A percentile compares a stretch with the other conserved stretches of the same genome.
Conservation (phyloP, 2,888 invertebrate species). For the Chymomyza procnemis region DNA sequence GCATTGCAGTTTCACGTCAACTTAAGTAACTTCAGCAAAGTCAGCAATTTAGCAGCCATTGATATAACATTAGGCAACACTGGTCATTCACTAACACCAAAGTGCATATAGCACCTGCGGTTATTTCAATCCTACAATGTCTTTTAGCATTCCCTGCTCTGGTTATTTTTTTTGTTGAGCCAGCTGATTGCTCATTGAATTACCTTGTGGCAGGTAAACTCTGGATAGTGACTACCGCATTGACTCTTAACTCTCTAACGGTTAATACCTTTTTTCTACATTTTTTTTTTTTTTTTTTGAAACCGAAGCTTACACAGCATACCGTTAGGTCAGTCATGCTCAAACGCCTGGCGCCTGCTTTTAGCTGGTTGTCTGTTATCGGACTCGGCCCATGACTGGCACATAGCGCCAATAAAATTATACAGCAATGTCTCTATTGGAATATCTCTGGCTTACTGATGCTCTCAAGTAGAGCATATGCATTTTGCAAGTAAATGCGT, state of each 20-base stretch:
- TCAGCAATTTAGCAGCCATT: neutral
- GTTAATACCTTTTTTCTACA: neutral
- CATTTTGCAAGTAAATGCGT: neutral
- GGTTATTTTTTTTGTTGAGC: neutral
- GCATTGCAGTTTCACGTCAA: neutral
- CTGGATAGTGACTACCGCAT: neutral
- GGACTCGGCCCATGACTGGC: constrained; percentile 50
- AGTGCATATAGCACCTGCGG: neutral
- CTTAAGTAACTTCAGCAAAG: neutral
- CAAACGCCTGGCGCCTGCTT: constrained; percentile 16
- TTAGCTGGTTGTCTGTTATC: constrained; percentile 30
- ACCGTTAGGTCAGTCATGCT: constrained; percentile 10
- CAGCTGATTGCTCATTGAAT: neutral
- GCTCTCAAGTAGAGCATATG: neutral
- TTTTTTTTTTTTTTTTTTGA: neutral
- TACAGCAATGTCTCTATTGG: constrained; percentile 59
- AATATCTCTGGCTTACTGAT: constrained; percentile 33
- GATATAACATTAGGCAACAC: neutral
- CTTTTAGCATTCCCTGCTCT: neutral
- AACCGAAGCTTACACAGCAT: neutral
- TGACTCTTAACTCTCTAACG: neutral
- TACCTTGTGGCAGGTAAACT: neutral
- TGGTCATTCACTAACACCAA: neutral
- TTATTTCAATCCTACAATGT: neutral
- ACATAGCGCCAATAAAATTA: constrained; percentile 66